Evolutionary conservation across 2,888 invertebrate genomes (phyloP), one percentile per base, ranked within the genome.

Genomic region (Yponomeuta cagnagella): DNA sequence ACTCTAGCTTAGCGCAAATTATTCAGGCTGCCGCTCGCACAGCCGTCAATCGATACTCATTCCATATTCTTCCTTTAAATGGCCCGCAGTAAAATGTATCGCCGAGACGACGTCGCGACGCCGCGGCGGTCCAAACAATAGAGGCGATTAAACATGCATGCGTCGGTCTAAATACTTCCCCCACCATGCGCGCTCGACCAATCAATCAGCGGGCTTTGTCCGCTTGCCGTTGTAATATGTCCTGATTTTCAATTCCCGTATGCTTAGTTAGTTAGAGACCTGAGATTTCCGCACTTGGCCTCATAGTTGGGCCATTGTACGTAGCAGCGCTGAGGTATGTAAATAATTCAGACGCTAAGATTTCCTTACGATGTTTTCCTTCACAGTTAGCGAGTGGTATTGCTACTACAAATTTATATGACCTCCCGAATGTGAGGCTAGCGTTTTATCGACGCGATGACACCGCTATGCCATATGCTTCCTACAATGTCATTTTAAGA

Each of bases 1-100:
- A 72, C 75, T 76, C 75, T 74, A 75, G 75, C 75, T 77, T 75
- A 74, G 72, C 74, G 74, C 77, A 76, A 78, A 78, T 78, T 77
- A 79, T 79, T 79, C 78, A 78, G 75, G 70, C 75, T 73, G 70
- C 70, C 73, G 72, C 73, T 70, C 69, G 74, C 73, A 68, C 75
- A 75, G 48, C 74, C 73, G 74, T 75, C 74, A 78, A 86, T 87
- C 83, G 86, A 85, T 85, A 80, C 68, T 82, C 86, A 84, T 85
- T 85, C 80, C 81, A 82, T 85, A 88, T 86, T 88, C 84, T 77
- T 43, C 80, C 85, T 85, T 86, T 80, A 85, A 84, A 88, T 81
- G 79, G 78, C 73, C 74, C 75, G 76, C 76, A 77, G 76, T 76
- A 77, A 80, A 79, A 68, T 30, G 48, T 76, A 76, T 74, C 78